phyloP scores from a whole-genome alignment of 2,888 invertebrate genomes.

The Spisula solida region DNA sequence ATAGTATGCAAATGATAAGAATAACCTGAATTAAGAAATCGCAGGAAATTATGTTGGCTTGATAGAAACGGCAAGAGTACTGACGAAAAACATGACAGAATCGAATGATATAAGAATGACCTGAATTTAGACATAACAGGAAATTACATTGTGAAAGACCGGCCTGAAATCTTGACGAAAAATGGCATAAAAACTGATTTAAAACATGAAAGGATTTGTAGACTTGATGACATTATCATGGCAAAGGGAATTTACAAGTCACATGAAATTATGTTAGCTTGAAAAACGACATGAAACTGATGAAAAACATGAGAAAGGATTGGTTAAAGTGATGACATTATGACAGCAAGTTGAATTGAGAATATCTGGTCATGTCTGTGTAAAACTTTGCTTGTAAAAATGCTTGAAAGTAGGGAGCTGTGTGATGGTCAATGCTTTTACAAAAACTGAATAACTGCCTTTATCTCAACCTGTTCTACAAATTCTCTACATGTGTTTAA shows the following conservation, averaged over 20 bases:
- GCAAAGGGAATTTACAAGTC: not conserved
- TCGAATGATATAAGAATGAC: too few species aligned
- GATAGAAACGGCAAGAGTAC: too few species aligned
- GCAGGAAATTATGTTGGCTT: too few species aligned
- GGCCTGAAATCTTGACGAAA: too few species aligned
- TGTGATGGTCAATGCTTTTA: not conserved
- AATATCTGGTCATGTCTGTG: not conserved
- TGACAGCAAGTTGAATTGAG: not conserved
- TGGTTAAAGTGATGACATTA: not conserved
- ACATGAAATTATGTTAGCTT: too few species aligned
- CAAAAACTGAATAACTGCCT: not conserved
- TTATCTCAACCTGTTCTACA: not conserved
- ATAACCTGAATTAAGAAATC: too few species aligned
- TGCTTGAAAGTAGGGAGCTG: not conserved
- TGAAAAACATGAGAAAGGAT: not conserved
- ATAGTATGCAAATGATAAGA: too few species aligned
- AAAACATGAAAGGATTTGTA: not conserved
- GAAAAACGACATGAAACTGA: too few species aligned
- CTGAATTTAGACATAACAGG: too few species aligned
- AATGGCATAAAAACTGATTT: too few species aligned
- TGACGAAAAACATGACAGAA: too few species aligned
- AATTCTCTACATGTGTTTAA: not conserved
- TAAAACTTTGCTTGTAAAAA: slow-evolving; percentile 9
- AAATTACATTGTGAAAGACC: too few species aligned
- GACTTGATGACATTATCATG: not conserved